Base-by-base conservation (phyloP, 2,113 vertebrate genomes). In the Sylvilagus bachmani region DNA sequence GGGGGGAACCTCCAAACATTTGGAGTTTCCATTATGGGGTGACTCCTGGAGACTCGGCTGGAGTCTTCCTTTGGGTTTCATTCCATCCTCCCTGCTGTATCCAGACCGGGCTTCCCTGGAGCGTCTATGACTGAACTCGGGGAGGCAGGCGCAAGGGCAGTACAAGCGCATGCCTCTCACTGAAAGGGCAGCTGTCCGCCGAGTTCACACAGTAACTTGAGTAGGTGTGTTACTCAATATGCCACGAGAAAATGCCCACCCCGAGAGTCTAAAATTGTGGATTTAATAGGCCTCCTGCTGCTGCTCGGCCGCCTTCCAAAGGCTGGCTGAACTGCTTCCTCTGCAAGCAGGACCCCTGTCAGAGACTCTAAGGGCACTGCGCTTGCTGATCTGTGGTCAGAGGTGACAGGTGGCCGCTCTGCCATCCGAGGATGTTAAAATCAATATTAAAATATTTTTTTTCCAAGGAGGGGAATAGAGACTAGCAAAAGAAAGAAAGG, bases 151-250 rank as follows among this genome's bases (percentile, higher is more conserved):
- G 51, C 16, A 3, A 22, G 61, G 17, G 24, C 74, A 80, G 61
- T 1, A 6, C 53, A 73, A 24, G 86, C 61, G 7, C 71, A 36
- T 2, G 10, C 51, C 53, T 94, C 94, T 89, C 92, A n/a, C 75
- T 95, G 82, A 78, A 95, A 93, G 95, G 75, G 88, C 94, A 96
- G 97, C 97, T 97, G 96, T 97, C 96, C 95, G 14, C 58, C 9
- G 93, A 95, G 92, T 96, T 97, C 94, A 96, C 89, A 86, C 38
- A 49, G 96, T 94, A 97, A 97, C 92, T 85, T 70, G 95, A 97
- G 97, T 96, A 97, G 95, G 97, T 97, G 97, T 97, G 97, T 98
- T 96, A 97, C 96, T 96, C 89, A 96, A 97, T 96, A 97, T 73
- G 5, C 95, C 82, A 87, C 86, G 17, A 96, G 95, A 95, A 97